These are phyloP conservation scores for Arrhamphus sclerolepis DNA, from an alignment of 2,797 vertebrate species.

Conservation along the genomic window DNA sequence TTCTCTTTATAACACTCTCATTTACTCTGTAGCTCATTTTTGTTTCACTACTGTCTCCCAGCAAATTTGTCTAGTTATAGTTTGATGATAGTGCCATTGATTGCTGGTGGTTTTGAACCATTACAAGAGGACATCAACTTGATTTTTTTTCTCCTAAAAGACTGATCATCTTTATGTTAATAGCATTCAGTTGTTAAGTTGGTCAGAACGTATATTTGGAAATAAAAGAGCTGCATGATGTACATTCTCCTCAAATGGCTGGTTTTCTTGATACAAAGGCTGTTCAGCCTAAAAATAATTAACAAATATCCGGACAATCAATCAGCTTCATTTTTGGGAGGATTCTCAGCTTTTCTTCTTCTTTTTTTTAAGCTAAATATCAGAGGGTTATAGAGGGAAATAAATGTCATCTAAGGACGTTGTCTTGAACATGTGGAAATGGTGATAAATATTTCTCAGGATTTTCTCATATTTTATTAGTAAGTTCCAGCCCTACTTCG, in stretches of 20 bases:
- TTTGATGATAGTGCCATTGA: conserved; percentile 22
- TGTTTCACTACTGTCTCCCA: conserved; percentile 21
- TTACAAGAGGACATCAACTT: background rate
- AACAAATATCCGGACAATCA: background rate
- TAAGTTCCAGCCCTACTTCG: conserved; percentile 7
- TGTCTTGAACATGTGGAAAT: background rate
- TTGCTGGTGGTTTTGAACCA: conserved; percentile 1
- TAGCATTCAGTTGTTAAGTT: conserved; percentile 1
- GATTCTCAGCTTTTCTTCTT: background rate
- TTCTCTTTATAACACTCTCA: conserved; percentile 52
- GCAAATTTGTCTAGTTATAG: conserved; percentile 7
- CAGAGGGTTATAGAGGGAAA: background rate
- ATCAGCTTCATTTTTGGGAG: background rate
- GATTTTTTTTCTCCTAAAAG: conserved; percentile 2
- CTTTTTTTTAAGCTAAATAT: conserved; percentile 2
- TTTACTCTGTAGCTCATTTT: conserved; percentile 50
- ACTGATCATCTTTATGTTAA: conserved; percentile 3
- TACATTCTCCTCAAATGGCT: too few relatives aligned
- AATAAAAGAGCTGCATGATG: background rate
- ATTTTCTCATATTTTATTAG: conserved; percentile 15
- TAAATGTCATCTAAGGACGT: conserved; percentile 15
- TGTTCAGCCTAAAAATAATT: background rate
- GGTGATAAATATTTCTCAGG: conserved; percentile 5
- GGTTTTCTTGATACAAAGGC: background rate
- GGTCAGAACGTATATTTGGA: conserved; percentile 1